Conservation (phyloP, 2,888 invertebrate species). For the Acronicta psi region DNA sequence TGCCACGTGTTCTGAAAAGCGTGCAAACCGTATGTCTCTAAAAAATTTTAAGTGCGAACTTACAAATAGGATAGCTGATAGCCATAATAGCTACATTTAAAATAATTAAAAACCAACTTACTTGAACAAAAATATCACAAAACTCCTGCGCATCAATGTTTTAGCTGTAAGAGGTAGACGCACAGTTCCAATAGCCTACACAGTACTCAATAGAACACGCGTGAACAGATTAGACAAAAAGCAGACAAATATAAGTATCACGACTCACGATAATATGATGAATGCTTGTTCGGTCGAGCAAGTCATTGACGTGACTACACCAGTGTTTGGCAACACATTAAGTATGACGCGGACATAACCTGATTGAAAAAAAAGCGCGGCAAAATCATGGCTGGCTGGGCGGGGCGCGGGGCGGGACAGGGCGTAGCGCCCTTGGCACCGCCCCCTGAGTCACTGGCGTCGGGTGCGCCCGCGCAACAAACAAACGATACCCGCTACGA, state of each 20-base stretch:
- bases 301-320: slow-evolving; percentile 64
- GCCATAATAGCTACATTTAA: not conserved
- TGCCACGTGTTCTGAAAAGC: slow-evolving; percentile 17
- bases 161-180: slow-evolving; percentile 17
- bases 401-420: slow-evolving; percentile 78
- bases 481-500: slow-evolving; percentile 46
- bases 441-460: slow-evolving; percentile 81
- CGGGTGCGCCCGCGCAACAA: slow-evolving; percentile 75
- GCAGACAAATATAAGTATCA: slow-evolving; percentile 58
- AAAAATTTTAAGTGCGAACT: not conserved
- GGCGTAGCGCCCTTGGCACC: slow-evolving; percentile 86
- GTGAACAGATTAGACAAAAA: slow-evolving; percentile 43
- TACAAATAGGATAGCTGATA: slow-evolving; percentile 4
- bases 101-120: slow-evolving; percentile 34
- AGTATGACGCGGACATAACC: slow-evolving; percentile 77
- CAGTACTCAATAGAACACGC: slow-evolving; percentile 47
- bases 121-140: slow-evolving; percentile 28
- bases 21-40: not conserved
- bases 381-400: slow-evolving; percentile 85
- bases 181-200: slow-evolving; percentile 38
- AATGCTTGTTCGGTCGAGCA: slow-evolving; percentile 56
- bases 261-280: slow-evolving; percentile 57
- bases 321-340: slow-evolving; percentile 85
- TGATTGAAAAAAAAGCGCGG: slow-evolving; percentile 84
- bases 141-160: slow-evolving; percentile 23